These are phyloP conservation scores for Lampropteryx suffumata DNA, from an alignment of 2,888 invertebrate species.

Conservation along the genomic window DNA sequence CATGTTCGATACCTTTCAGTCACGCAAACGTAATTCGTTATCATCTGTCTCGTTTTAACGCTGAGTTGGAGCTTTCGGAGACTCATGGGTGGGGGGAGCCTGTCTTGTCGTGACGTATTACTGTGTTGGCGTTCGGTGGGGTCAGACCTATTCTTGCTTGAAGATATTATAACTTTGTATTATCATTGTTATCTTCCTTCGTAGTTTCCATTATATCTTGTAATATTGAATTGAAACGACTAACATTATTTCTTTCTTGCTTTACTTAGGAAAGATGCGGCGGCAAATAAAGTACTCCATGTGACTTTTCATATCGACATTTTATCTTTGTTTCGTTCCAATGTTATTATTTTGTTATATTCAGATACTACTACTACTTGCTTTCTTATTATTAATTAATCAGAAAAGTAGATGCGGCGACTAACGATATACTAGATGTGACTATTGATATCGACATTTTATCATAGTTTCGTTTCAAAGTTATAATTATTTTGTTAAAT, in stretches of 20 bases:
- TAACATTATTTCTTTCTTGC: too few species aligned
- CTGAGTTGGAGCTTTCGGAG: slow-evolving; percentile 64
- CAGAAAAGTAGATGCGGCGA: slow-evolving; percentile 42
- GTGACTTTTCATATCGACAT: too few species aligned
- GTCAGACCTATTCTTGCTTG: slow-evolving; percentile 50
- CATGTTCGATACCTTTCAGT: slow-evolving; percentile 69
- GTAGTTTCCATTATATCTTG: too few species aligned
- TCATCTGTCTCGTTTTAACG: slow-evolving; percentile 66
- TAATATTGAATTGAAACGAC: too few species aligned
- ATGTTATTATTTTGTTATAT: background rate
- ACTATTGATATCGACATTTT: too few species aligned
- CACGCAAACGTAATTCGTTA: slow-evolving; percentile 57
- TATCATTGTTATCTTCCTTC: too few species aligned
- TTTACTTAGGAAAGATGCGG: too few species aligned
- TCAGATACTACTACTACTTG: too few species aligned
- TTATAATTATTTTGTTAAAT: too few species aligned
- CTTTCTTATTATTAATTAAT: slow-evolving; percentile 13
- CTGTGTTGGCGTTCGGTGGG: slow-evolving; percentile 70
- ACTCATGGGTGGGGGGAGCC: slow-evolving; percentile 67
- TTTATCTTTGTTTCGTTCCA: background rate
- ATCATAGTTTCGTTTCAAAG: background rate
- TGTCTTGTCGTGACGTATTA: slow-evolving; percentile 83
- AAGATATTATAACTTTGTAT: slow-evolving; percentile 6
- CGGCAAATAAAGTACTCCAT: too few species aligned
- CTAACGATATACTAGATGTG: too few species aligned